Evolutionary conservation across 2,888 invertebrate genomes (phyloP).

Genomic region (Eristalis pertinax): DNA sequence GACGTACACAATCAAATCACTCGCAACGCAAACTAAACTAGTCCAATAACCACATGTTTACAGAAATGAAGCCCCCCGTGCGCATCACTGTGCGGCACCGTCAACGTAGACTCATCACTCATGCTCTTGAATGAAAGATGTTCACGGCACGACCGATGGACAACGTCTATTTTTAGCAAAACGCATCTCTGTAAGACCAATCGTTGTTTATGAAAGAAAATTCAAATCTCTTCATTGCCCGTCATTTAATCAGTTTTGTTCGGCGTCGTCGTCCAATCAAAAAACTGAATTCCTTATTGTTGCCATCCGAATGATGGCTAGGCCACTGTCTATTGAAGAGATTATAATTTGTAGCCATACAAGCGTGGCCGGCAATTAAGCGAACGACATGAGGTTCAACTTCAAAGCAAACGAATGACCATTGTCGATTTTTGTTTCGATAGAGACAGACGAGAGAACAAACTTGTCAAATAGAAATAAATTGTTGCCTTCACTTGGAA

Average conservation of each 20-base stretch:
- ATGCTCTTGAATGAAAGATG: neutral
- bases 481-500: neutral
- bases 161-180: neutral
- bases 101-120: too few species aligned
- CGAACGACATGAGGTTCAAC: neutral
- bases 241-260: neutral
- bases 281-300: neutral
- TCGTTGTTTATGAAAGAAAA: neutral
- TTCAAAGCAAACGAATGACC: neutral
- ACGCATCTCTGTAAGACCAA: neutral
- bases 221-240: neutral
- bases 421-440: neutral
- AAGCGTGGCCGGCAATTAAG: neutral
- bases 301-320: neutral
- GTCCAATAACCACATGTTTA: too few species aligned
- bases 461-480: neutral
- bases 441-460: neutral
- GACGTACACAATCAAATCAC: too few species aligned
- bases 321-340: neutral
- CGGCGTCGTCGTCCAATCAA: neutral
- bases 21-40: too few species aligned
- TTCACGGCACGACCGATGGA: neutral
- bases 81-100: too few species aligned
- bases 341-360: slow-evolving; percentile 5
- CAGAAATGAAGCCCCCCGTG: too few species aligned